A percentile compares a stretch with the other conserved stretches of the same genome.
phyloP scores from a whole-genome alignment of 2,797 vertebrate species.

The Acrossocheilus fasciatus region DNA sequence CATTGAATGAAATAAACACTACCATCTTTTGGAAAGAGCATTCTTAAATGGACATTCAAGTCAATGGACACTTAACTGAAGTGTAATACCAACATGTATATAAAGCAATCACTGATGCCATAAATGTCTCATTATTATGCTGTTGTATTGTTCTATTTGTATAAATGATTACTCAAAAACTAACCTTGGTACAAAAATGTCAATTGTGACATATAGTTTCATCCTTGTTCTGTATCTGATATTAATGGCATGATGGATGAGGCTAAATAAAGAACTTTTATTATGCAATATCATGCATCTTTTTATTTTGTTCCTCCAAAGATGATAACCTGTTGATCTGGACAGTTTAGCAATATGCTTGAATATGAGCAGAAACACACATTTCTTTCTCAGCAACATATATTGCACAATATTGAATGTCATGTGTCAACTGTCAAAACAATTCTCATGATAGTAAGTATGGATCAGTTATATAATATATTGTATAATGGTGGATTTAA shows the following conservation, averaged over 20 bases:
- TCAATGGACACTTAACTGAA: conserved; percentile 60
- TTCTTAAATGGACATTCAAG: conserved; percentile 39
- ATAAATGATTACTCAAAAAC: conserved; percentile 67
- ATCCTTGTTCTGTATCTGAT: conserved; percentile 10
- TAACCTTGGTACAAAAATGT: background rate
- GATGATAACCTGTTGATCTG: background rate
- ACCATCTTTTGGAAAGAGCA: conserved; percentile 58
- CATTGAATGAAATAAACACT: conserved; percentile 66
- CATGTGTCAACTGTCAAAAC: background rate
- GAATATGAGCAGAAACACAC: background rate
- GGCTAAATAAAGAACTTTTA: conserved; percentile 44
- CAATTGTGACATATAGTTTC: background rate
- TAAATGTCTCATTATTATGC: conserved; percentile 67
- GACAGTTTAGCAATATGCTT: background rate
- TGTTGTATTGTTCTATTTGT: conserved; percentile 67
- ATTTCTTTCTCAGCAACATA: background rate
- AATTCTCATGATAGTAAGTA: background rate
- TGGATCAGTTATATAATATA: background rate
- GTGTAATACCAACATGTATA: conserved; percentile 52
- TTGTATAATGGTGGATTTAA: background rate
- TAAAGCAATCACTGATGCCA: conserved; percentile 64
- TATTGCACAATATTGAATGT: background rate
- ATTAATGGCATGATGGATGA: conserved; percentile 6
- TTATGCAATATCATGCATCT: conserved; percentile 11
- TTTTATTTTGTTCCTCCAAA: background rate